Conservation (phyloP, 2,113 vertebrate genomes). For the Chionis minor region DNA sequence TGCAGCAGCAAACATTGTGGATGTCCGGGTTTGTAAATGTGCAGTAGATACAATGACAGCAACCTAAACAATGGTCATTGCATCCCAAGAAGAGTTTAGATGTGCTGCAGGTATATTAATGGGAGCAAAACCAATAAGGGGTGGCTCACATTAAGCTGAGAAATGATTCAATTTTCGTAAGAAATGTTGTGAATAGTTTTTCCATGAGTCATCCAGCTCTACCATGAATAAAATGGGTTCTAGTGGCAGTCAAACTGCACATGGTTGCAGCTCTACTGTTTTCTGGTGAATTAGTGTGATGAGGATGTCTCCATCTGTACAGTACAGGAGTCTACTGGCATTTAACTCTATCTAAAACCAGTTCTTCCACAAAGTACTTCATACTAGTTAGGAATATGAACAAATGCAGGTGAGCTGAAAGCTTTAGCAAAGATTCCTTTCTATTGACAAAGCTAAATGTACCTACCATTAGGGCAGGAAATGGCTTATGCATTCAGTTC, state of each 20-base stretch:
- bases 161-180: not conserved
- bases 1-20: not conserved
- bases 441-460: not conserved
- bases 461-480: not conserved
- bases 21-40: not conserved
- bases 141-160: not conserved
- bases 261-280: not conserved
- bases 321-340: not conserved
- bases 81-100: not conserved
- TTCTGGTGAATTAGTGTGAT: not conserved
- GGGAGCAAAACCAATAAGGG: not conserved
- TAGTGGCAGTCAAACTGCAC: not conserved
- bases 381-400: not conserved
- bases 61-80: not conserved
- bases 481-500: not conserved
- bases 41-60: not conserved
- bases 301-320: not conserved
- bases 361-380: not conserved
- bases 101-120: not conserved
- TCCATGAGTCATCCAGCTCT: not conserved
- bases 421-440: not conserved
- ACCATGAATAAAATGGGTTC: not conserved
- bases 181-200: not conserved
- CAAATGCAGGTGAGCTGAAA: not conserved
- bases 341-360: not conserved